A percentile compares a stretch with the other conserved stretches of the same genome.
phyloP scores from a whole-genome alignment of 1,140 invertebrate genomes.

The Anthonomus grandis region DNA sequence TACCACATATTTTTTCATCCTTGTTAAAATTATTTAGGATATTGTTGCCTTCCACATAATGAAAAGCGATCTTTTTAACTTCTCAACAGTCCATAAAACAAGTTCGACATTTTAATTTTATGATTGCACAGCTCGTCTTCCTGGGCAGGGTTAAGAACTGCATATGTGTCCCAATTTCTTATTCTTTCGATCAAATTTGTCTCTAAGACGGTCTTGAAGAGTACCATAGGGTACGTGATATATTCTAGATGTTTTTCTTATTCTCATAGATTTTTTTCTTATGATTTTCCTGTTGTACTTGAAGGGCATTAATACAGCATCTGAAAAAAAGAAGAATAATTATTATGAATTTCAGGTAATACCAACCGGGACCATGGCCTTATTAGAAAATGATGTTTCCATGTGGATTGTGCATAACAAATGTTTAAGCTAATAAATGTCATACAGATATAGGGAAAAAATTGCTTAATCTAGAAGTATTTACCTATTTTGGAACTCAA shows the following conservation, averaged over 20 bases:
- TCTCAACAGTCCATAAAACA: constrained; percentile 10
- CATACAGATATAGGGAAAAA: too few species aligned
- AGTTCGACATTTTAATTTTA: constrained; percentile 15
- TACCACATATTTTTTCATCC: constrained; percentile 19
- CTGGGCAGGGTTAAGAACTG: constrained; percentile 18
- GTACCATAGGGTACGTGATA: constrained; percentile 5
- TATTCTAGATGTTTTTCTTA: not conserved
- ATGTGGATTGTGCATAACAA: too few species aligned
- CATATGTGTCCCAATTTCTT: constrained; percentile 14
- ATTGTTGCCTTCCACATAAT: constrained; percentile 11
- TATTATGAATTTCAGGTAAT: too few species aligned
- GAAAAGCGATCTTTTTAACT: too few species aligned
- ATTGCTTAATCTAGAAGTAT: too few species aligned
- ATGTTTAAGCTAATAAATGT: too few species aligned
- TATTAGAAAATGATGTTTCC: too few species aligned
- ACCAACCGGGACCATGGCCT: too few species aligned
- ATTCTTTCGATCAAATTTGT: constrained; percentile 10
- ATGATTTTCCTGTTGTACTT: constrained; percentile 10
- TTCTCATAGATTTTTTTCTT: too few species aligned
- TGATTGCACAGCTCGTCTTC: constrained; percentile 12
- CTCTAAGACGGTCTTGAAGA: constrained; percentile 12
- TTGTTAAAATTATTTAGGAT: constrained; percentile 10
- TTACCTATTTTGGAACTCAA: too few species aligned
- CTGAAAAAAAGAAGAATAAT: too few species aligned
- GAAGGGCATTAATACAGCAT: constrained; percentile 14